Percentiles rank a stretch among this genome's conserved stretches.
These are phyloP conservation scores for Aspidapion aeneum DNA, from an alignment of 2,888 invertebrate species.

Conservation along the genomic window DNA sequence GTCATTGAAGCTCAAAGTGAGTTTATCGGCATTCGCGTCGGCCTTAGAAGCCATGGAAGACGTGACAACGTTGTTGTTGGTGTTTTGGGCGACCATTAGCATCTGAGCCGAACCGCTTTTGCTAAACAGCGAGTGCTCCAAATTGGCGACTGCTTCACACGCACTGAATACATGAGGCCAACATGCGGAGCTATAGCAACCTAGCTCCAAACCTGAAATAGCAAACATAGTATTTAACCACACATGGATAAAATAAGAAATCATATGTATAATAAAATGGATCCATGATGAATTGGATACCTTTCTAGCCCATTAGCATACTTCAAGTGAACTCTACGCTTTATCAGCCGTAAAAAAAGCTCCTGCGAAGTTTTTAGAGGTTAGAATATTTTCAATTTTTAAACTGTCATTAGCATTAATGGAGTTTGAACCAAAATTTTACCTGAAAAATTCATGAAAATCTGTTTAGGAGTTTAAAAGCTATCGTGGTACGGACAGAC, in stretches of 20 bases:
- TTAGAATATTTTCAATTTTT: too few species aligned
- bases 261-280: neutral
- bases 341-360: too few species aligned
- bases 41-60: constrained; percentile 53
- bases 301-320: too few species aligned
- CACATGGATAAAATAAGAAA: neutral
- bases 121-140: constrained; percentile 89
- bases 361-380: neutral
- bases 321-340: too few species aligned
- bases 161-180: constrained; percentile 96
- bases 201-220: constrained; percentile 73
- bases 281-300: too few species aligned
- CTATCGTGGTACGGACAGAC: too few species aligned
- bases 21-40: constrained; percentile 54
- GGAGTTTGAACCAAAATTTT: too few species aligned
- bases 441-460: too few species aligned
- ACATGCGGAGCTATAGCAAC: constrained; percentile 88
- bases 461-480: too few species aligned
- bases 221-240: neutral
- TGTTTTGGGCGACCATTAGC: constrained; percentile 63
- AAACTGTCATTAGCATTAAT: too few species aligned
- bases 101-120: constrained; percentile 69
- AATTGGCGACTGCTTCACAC: constrained; percentile 86
- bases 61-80: constrained; percentile 58
- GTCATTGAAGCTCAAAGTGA: constrained; percentile 62